These are phyloP conservation scores for Anguilla anguilla DNA, from an alignment of 2,797 vertebrate species.

Conservation along the genomic window DNA sequence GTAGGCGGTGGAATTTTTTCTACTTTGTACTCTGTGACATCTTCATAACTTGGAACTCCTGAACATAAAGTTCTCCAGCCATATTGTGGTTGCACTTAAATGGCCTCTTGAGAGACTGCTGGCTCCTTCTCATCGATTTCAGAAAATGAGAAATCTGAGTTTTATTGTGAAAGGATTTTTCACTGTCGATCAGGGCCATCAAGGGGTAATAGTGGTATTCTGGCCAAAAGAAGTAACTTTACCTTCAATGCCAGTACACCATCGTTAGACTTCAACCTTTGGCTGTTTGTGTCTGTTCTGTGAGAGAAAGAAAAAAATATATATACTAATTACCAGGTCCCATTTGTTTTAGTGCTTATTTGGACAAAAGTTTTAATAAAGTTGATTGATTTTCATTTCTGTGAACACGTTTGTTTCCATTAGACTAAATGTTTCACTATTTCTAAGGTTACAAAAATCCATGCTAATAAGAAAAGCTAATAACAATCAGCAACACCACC, in stretches of 20 bases:
- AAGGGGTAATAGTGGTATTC: not conserved
- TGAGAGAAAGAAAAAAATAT: not conserved
- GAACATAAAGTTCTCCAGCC: not conserved
- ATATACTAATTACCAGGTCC: no score
- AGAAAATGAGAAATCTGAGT: constrained; percentile 6
- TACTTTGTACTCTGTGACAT: not conserved
- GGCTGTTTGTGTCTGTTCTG: not conserved
- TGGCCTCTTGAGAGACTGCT: constrained; percentile 12
- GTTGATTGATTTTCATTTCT: no score
- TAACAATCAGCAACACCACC: not conserved
- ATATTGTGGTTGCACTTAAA: constrained; percentile 8
- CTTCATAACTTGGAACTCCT: constrained; percentile 15
- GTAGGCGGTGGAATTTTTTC: not conserved
- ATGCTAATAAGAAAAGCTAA: not conserved
- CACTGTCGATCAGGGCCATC: not conserved
- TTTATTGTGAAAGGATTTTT: not conserved
- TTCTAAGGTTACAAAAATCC: no score
- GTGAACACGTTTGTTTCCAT: no score
- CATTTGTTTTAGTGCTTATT: no score
- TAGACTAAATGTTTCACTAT: no score
- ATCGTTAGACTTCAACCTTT: not conserved
- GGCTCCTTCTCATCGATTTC: not conserved
- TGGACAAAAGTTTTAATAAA: no score
- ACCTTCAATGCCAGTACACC: not conserved
- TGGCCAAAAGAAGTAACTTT: not conserved